phyloP scores from a whole-genome alignment of 2,113 vertebrate species.

The Laticauda laticaudata region DNA sequence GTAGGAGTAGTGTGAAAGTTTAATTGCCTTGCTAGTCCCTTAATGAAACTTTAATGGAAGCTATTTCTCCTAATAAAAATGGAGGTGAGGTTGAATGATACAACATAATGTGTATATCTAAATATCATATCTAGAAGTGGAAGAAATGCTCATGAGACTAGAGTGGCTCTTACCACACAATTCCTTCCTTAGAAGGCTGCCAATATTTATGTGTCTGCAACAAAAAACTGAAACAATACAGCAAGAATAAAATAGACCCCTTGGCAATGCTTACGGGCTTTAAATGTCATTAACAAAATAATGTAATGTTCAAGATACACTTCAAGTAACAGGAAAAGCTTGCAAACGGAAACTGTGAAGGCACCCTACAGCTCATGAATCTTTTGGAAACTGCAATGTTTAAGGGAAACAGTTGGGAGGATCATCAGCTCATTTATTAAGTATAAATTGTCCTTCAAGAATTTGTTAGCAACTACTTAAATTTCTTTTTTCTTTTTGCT shows the following conservation, averaged over 20 bases:
- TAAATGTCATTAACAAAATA: constrained; percentile 43
- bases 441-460: constrained; percentile 33
- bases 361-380: constrained; percentile 50
- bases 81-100: background rate
- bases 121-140: background rate
- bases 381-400: constrained; percentile 52
- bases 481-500: constrained; percentile 10
- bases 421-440: constrained; percentile 37
- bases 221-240: background rate
- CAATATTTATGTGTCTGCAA: background rate
- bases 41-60: background rate
- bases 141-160: background rate
- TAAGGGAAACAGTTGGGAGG: constrained; percentile 30
- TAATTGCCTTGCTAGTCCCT: background rate
- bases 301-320: constrained; percentile 40
- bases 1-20: background rate
- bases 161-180: background rate
- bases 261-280: constrained; percentile 37
- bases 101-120: background rate
- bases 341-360: constrained; percentile 42
- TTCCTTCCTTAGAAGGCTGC: background rate
- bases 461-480: constrained; percentile 13
- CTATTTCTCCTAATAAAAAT: background rate
- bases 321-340: constrained; percentile 51
- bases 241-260: constrained; percentile 44